These are phyloP conservation scores for Cynocephalus volans DNA, from an alignment of 2,113 vertebrate species.

Conservation along the genomic window DNA sequence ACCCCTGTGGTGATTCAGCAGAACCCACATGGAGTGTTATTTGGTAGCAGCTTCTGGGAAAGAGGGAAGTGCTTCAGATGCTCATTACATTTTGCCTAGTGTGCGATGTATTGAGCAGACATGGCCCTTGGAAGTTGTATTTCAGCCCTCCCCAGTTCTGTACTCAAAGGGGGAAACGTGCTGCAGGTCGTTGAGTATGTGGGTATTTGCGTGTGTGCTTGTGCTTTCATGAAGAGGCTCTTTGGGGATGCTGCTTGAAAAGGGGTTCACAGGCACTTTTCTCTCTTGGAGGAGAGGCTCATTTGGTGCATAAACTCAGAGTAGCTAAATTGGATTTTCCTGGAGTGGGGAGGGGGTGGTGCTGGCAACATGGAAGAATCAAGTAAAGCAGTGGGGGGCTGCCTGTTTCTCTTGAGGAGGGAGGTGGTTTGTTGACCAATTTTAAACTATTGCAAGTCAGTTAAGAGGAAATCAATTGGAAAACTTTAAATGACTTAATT, in stretches of 20 bases:
- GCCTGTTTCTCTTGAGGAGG: conserved; percentile 28
- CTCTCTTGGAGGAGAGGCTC: conserved; percentile 14
- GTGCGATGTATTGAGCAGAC: background rate
- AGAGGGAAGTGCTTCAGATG: accelerated
- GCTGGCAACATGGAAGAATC: conserved; percentile 68
- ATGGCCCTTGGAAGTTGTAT: background rate
- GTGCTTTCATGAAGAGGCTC: background rate
- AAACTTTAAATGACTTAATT: conserved; percentile 57
- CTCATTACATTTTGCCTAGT: background rate
- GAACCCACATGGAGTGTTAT: background rate
- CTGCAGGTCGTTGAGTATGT: background rate
- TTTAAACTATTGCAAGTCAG: conserved; percentile 65
- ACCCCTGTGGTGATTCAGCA: conserved; percentile 27
- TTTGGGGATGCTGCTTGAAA: background rate
- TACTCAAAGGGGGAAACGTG: background rate
- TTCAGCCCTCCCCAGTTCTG: background rate
- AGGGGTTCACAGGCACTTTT: background rate
- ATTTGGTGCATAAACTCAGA: background rate
- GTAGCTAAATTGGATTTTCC: conserved; percentile 65
- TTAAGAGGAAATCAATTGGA: conserved; percentile 69
- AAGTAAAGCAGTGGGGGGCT: conserved; percentile 59
- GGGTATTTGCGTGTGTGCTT: background rate
- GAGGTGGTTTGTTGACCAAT: background rate
- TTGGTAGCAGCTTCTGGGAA: background rate
- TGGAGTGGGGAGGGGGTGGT: background rate